Conservation (phyloP, 2,888 invertebrate genomes). For the Anagyrus pseudococci region DNA sequence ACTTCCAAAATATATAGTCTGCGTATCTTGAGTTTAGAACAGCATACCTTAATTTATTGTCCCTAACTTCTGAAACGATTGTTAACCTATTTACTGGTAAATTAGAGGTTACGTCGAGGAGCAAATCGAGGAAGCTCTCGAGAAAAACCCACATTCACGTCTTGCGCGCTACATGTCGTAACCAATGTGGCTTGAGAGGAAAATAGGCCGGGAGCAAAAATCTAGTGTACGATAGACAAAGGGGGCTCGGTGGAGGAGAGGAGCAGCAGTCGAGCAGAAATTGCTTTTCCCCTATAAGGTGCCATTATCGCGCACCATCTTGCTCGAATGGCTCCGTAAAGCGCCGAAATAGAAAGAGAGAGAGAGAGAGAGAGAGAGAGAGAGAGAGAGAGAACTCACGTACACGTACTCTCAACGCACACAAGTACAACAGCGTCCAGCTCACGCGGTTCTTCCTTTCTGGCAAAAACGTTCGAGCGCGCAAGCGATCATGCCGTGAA, state of each 20-base stretch:
- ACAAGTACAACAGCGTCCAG: constrained; percentile 23
- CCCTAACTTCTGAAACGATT: no score
- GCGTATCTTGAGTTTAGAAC: no score
- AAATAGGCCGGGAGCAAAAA: constrained; percentile 13
- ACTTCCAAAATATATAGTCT: no score
- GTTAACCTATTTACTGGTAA: constrained; percentile 38
- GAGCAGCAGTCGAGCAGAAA: constrained; percentile 47
- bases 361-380: no score
- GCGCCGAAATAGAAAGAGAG: constrained; percentile 54
- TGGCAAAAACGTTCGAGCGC: constrained; percentile 27
- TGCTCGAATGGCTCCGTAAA: constrained; percentile 59
- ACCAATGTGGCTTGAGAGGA: constrained; percentile 16
- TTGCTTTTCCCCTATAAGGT: constrained; percentile 60
- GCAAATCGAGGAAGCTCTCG: constrained; percentile 46
- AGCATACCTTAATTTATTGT: no score
- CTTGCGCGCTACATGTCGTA: constrained; percentile 27
- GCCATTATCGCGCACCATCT: constrained; percentile 61
- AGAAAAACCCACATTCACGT: not conserved
- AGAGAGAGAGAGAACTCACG: no score
- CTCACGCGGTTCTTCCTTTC: constrained; percentile 32
- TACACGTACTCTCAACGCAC: no score
- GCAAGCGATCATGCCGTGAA: constrained; percentile 29
- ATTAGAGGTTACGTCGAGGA: constrained; percentile 52
- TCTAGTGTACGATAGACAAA: not conserved
- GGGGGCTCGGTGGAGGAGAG: not conserved